phyloP scores from a whole-genome alignment of 64 coral and sea anemone genomes.

The Montipora efflorescens region DNA sequence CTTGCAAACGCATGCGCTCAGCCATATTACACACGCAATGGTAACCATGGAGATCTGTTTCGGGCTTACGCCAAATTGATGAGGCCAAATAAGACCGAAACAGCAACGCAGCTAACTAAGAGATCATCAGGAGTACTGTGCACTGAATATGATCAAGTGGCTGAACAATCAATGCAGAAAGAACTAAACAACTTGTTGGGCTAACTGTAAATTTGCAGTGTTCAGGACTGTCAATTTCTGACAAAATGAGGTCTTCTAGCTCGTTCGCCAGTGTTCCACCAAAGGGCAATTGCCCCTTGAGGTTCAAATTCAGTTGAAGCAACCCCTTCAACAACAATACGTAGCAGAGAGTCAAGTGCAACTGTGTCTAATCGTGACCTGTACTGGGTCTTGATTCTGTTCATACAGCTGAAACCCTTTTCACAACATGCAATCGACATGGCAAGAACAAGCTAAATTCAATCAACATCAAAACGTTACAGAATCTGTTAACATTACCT shows the following conservation, averaged over 20 bases:
- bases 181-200: conserved; percentile 22
- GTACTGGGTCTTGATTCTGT: conserved; percentile 39
- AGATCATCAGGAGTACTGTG: too few species aligned
- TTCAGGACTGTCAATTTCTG: conserved; percentile 46
- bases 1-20: too few species aligned
- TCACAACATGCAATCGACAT: conserved; percentile 39
- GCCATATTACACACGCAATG: too few species aligned
- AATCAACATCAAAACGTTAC: conserved; percentile 43
- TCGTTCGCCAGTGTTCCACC: conserved; percentile 38
- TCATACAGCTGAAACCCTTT: conserved; percentile 50
- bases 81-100: too few species aligned
- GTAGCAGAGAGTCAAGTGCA: conserved; percentile 44
- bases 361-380: conserved; percentile 33
- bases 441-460: conserved; percentile 47
- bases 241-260: conserved; percentile 45
- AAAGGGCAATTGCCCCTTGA: conserved; percentile 54
- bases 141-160: too few species aligned
- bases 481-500: conserved; percentile 45
- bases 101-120: too few species aligned
- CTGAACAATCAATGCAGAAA: conserved; percentile 44
- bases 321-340: conserved; percentile 46
- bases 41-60: too few species aligned
- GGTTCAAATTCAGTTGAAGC: conserved; percentile 45
- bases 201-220: conserved; percentile 5
- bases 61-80: too few species aligned